Evolutionary conservation across 1,140 invertebrate species (phyloP).

Genomic region (Heliconius hewitsoni): DNA sequence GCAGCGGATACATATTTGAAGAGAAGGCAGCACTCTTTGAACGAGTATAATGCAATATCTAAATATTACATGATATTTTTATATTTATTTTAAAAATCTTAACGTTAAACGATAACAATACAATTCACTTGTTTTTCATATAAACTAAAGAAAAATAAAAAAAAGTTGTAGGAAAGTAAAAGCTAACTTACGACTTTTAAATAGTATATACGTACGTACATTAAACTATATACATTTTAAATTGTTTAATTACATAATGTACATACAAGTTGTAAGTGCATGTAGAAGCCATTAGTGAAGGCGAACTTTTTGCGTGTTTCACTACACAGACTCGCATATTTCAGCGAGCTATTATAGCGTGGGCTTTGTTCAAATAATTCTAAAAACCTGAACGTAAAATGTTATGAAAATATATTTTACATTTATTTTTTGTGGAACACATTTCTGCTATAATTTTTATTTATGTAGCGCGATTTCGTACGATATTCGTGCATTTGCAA

Average conservation of each 20-base stretch:
- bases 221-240: not conserved
- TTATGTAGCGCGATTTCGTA: not conserved
- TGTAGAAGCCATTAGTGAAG: not conserved
- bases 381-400: conserved; percentile 15
- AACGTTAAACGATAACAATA: too few species aligned
- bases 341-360: conserved; percentile 19
- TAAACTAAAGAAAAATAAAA: too few species aligned
- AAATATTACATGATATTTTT: too few species aligned
- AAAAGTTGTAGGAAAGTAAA: not conserved
- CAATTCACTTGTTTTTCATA: too few species aligned
- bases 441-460: not conserved
- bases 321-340: conserved; percentile 27
- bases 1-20: not conserved
- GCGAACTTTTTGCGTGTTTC: conserved; percentile 18
- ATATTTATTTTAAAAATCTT: too few species aligned
- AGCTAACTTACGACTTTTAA: not conserved
- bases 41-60: too few species aligned
- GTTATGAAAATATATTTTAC: conserved; percentile 13
- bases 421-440: conserved; percentile 6
- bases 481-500: not conserved
- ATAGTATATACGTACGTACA: not conserved
- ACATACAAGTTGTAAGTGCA: conserved; percentile 3
- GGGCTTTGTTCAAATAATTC: conserved; percentile 18
- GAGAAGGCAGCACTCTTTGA: too few species aligned
- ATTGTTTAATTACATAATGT: conserved; percentile 5